Base-by-base conservation (phyloP, 30 jellyfish, hydroid and myxozoan species). In the Pseudorhiza aurosa region DNA sequence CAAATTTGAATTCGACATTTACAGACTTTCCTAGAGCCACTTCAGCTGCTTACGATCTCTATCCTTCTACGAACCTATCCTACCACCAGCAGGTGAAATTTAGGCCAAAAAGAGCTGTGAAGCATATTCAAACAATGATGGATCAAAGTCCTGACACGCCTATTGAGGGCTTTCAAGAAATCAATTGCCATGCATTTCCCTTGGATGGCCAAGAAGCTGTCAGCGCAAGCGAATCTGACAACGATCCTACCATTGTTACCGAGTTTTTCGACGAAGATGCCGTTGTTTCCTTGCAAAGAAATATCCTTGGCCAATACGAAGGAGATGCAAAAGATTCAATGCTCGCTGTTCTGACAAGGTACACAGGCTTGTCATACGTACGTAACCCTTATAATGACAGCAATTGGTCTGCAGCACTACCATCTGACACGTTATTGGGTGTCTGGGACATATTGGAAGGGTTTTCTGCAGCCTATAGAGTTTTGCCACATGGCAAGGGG, bases 401-500 rank as follows among this genome's bases (percentile, higher is more conserved):
- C 31, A 45, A 24, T 24, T 33, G 19, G 33, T 73, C 76, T 6
- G 74, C 29, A 10, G 86, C 86, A 6, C 31, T 12, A 31, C 65
- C 86, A 3, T 25, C 86, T 10, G 86, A 73, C 37, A 51, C 86
- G 17, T 12, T 73, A 35, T 24, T 73, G 14, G 86, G 86, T 50
- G 74, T 73, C 8, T 51, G 64, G 65, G 86, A 73, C 27, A 31
- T 30, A n/a, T 50, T 51, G 18, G 39, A 12, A 14, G 12, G 31
- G 37, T 33, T 73, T 21, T 14, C 22, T n/a, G 57, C 10, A 0
- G 58, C 39, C 1, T 51, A 25, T 32, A 73, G 86, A 55, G 40
- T 51, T 18, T 57, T 71, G 33, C 85, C 85, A n/a, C 85, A 71
- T 49, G 85, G 85, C 4, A 47, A 71, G 27, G 85, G 85, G 40